Conservation (phyloP, 2,797 vertebrate species). For the Notolepis coatsorum region DNA sequence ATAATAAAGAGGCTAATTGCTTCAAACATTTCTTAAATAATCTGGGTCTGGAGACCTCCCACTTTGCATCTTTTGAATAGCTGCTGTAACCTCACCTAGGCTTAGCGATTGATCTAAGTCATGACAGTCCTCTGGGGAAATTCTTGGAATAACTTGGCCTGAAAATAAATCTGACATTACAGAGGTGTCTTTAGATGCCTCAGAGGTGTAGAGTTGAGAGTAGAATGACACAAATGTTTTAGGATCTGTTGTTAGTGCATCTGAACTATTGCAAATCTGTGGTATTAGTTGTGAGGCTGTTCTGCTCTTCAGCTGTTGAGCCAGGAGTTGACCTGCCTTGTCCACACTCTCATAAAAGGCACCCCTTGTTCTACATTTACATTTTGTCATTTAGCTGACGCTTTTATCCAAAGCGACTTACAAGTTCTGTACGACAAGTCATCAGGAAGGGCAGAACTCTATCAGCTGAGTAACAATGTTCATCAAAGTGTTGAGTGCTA, state of each 20-base stretch:
- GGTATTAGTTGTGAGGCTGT: too few species aligned
- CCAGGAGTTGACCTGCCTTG: neutral
- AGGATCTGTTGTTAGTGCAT: neutral
- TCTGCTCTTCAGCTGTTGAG: too few species aligned
- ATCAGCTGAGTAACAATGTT: too few species aligned
- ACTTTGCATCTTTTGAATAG: neutral
- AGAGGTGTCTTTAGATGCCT: neutral
- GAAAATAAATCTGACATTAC: neutral
- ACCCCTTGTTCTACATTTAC: neutral
- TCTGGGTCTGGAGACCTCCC: neutral
- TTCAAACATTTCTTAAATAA: neutral
- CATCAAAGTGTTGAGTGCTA: too few species aligned
- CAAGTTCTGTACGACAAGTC: too few species aligned
- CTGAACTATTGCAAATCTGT: neutral
- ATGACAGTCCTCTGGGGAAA: too few species aligned
- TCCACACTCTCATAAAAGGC: neutral
- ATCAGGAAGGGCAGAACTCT: too few species aligned
- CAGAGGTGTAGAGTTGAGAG: neutral
- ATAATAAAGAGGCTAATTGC: neutral
- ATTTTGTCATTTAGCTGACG: too few species aligned
- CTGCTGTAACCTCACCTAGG: too few species aligned
- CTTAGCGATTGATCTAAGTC: too few species aligned
- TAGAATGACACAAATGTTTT: neutral
- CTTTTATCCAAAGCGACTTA: too few species aligned
- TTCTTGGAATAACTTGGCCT: too few species aligned